Evolutionary conservation across 2,797 vertebrate species (phyloP), one percentile per base, ranked within the genome.

Genomic region (Nothura maculosa): DNA sequence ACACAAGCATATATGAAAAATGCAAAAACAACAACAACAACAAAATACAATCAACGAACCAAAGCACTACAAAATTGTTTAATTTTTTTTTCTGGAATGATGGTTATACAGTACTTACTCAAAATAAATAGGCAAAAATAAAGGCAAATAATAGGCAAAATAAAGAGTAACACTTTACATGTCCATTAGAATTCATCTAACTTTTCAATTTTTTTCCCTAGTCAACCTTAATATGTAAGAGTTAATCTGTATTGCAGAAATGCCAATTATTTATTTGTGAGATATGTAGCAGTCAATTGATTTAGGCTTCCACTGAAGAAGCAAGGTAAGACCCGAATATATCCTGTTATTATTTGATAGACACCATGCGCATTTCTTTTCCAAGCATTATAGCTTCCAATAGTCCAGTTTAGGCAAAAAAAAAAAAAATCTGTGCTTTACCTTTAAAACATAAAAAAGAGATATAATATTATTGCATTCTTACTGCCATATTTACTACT

Each of bases 101-200:
- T 77, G 32, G n/a, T 68, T 85, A 13, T 12, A 27, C 18, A 30
- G 8, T 5, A 7, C 20, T 20, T 0, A 0, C 16, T 73, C n/a
- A 38, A 90, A 90, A 62, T 61, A 64, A 64, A 55, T 10, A 82
- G 17, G 12, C 32, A 64, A 6, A 30, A 30, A n/a, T n/a, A n/a
- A n/a, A 82, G 17, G 12, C 32, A 64, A 6, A 30, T 27, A 64
- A 55, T 10, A 82, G 17, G 12, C 32, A 64, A 6, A 30, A 30
- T n/a, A 82, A 61, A 30, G 25, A 10, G 28, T 16, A 79, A 9
- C 0, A 0, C 8, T 63, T 28, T 42, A 45, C 7, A 52, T 19
- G 32, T 87, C 10, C 30, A 54, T 70, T 14, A 47, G 40, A 69
- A 38, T 87, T 57, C 52, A 67, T 20, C 9, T 6, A 27, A 9